phyloP scores from a whole-genome alignment of 1,140 invertebrate species.

The Nixonia krombeini region DNA sequence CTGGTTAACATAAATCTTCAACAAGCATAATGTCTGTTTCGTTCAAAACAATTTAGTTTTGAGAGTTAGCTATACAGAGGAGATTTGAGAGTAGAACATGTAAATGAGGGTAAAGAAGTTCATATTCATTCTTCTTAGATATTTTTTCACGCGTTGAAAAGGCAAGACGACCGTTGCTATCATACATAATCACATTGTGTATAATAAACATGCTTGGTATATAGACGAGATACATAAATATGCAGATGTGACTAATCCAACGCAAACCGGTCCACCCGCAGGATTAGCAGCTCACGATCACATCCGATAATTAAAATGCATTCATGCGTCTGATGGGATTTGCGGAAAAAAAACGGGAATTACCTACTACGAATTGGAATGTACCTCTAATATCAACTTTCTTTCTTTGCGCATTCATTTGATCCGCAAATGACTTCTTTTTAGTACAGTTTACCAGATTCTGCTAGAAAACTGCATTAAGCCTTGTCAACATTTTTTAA shows the following conservation, averaged over 20 bases:
- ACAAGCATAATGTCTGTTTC: too few species aligned
- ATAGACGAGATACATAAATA: slow-evolving; percentile 32
- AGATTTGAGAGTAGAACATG: slow-evolving; percentile 15
- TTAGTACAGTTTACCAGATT: too few species aligned
- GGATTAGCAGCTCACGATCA: slow-evolving; percentile 34
- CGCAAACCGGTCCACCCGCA: slow-evolving; percentile 41
- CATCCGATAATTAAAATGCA: slow-evolving; percentile 20
- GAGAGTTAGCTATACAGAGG: too few species aligned
- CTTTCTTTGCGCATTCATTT: neutral
- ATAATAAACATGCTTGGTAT: slow-evolving; percentile 34
- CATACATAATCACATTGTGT: slow-evolving; percentile 32
- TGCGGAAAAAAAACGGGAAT: neutral
- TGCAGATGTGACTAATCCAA: slow-evolving; percentile 36
- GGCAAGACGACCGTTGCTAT: slow-evolving; percentile 25
- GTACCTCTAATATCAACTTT: neutral
- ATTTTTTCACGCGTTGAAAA: slow-evolving; percentile 31
- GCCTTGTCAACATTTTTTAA: too few species aligned
- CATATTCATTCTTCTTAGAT: slow-evolving; percentile 20
- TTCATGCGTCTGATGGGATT: slow-evolving; percentile 2
- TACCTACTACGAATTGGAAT: neutral
- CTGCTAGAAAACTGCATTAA: too few species aligned
- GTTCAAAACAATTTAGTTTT: too few species aligned
- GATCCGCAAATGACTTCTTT: too few species aligned
- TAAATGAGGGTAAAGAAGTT: slow-evolving; percentile 26
- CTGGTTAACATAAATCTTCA: too few species aligned